A percentile compares a stretch with the other conserved stretches of the same genome.
Conservation (phyloP, 37 sponge, comb jelly and placozoan species). For the Diacarnus erythraeanus region DNA sequence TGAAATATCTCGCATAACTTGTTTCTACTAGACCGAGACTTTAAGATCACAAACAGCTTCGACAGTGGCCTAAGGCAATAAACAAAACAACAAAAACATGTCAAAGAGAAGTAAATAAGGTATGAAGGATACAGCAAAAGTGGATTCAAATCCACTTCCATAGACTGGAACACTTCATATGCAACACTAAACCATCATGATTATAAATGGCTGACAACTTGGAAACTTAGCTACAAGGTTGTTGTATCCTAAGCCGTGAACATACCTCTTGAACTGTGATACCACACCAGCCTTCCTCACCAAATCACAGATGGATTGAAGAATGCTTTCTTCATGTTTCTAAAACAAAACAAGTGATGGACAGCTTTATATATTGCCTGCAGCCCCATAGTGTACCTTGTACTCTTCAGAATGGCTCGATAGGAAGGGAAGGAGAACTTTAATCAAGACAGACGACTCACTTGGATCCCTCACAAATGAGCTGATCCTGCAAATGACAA, state of each 20-base stretch:
- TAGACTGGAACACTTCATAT: slow-evolving; percentile 97
- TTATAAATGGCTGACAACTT: no score
- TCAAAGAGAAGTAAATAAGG: slow-evolving; percentile 12
- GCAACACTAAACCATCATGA: no score
- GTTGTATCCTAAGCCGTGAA: no score
- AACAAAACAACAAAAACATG: background rate
- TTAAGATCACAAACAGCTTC: slow-evolving; percentile 37
- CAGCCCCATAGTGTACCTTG: no score
- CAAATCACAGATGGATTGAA: slow-evolving; percentile 17
- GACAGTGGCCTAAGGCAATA: slow-evolving; percentile 39
- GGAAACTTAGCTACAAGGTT: no score
- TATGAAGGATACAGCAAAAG: slow-evolving; percentile 79
- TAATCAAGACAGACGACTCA: slow-evolving; percentile 14
- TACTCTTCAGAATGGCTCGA: slow-evolving; percentile 3
- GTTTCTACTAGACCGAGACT: slow-evolving; percentile 29
- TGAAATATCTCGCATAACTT: slow-evolving; percentile 61
- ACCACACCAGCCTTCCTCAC: background rate
- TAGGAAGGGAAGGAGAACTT: slow-evolving; percentile 50
- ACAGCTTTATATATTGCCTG: background rate
- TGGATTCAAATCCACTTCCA: slow-evolving; percentile 97
- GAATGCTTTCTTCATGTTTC: slow-evolving; percentile 29
- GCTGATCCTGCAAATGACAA: slow-evolving; percentile 57
- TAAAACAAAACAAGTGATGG: background rate
- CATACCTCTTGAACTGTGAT: slow-evolving; percentile 18
- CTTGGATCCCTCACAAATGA: slow-evolving; percentile 24